Evolutionary conservation across 1,140 invertebrate species (phyloP), one percentile per base, ranked within the genome.

Genomic region (Melanaphis sacchari): DNA sequence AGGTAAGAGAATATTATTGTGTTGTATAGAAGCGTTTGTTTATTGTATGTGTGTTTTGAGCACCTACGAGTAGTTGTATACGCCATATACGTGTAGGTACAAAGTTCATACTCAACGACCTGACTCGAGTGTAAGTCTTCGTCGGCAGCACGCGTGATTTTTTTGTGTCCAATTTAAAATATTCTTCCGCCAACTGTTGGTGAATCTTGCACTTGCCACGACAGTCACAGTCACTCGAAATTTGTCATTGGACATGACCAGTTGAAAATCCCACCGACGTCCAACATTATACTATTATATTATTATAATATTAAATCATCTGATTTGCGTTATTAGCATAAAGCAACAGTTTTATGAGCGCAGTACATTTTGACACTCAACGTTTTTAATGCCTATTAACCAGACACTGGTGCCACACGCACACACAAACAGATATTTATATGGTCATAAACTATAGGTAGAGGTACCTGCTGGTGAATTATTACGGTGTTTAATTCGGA

Each of bases 401-500:
- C 89, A 66, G 49, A n/a, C 22, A 46, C 31, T 2, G 40, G 40
- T 84, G 36, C 82, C 22, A 82, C 36, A 31, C 31, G 15, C 59
- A n/a, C 59, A 36, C 59, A 18, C n/a, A 18, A 4, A 76, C 59
- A 18, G 26, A 59, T 59, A 59, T 54, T 54, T 59, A 59, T 59
- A 31, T 59, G 7, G 52, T 22, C 52, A 52, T 52, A 52, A 52
- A 52, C 52, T 52, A 52, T 52, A 52, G 26, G 40, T 15, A 31
- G 49, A n/a, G 31, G 11, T 81, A 91, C 90, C 90, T 46, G 41
- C 90, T 6, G 31, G 43, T 91, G 90, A 91, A 82, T 91, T 91
- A 91, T 91, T 41, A 49, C 90, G 41, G 66, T 91, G 90, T 91
- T 82, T 91, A 91, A 91, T 91, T 81, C 90, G 90, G 24, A 54